These are phyloP conservation scores for Murina feae DNA, from an alignment of 2,113 vertebrate genomes.

Conservation along the genomic window DNA sequence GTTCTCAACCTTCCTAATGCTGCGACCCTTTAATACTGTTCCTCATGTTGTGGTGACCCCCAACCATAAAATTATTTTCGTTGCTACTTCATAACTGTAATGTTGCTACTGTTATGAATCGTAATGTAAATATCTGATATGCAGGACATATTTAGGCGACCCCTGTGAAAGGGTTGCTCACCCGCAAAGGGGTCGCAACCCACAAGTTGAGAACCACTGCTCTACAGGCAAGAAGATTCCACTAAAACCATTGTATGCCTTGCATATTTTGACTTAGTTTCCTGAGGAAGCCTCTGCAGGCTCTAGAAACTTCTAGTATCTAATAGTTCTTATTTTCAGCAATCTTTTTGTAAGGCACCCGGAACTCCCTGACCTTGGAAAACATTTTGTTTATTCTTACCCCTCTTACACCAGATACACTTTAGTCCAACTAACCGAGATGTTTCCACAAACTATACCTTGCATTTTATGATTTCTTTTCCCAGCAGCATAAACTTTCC, in stretches of 20 bases:
- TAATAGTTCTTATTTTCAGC: slow-evolving; percentile 50
- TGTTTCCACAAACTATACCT: neutral
- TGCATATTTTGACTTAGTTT: neutral
- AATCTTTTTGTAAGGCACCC: slow-evolving; percentile 17
- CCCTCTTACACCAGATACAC: neutral
- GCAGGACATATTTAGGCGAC: too few species aligned
- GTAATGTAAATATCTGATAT: too few species aligned
- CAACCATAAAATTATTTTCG: too few species aligned
- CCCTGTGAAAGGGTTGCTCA: too few species aligned
- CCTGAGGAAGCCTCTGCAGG: neutral
- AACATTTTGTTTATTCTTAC: neutral
- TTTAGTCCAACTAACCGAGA: neutral
- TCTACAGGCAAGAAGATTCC: slow-evolving; percentile 24
- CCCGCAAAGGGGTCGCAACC: too few species aligned
- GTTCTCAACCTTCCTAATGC: too few species aligned
- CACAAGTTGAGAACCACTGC: too few species aligned
- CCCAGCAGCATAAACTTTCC: neutral
- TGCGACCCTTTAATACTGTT: too few species aligned
- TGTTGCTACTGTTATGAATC: too few species aligned
- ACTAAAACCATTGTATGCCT: neutral
- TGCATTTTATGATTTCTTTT: neutral
- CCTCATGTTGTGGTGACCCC: too few species aligned
- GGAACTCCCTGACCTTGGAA: neutral
- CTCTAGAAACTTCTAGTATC: neutral
- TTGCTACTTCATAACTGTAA: too few species aligned